A percentile compares a stretch with the other conserved stretches of the same genome.
These are phyloP conservation scores for Sebastes aleutianus DNA, from an alignment of 2,797 vertebrate species.

Conservation along the genomic window DNA sequence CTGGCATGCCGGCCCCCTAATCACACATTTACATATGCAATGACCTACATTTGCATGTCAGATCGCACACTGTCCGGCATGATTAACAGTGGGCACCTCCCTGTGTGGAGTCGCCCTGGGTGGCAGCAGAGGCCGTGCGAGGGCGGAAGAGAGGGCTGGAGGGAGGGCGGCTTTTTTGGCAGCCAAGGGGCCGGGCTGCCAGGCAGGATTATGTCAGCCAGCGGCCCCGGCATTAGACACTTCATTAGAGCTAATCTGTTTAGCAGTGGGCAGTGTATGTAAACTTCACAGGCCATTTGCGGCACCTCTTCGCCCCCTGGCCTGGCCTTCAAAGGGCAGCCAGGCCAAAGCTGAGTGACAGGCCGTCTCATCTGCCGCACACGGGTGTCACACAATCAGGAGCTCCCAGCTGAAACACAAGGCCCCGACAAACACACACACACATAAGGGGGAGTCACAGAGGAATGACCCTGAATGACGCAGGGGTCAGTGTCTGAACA, in stretches of 20 bases:
- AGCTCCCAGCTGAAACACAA: slow-evolving; percentile 73
- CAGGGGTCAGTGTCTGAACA: slow-evolving; percentile 68
- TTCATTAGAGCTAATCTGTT: slow-evolving; percentile 99
- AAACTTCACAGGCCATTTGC: slow-evolving; percentile 99
- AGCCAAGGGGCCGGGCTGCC: slow-evolving; percentile 98
- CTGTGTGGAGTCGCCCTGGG: slow-evolving; percentile 87
- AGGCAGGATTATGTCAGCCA: slow-evolving; percentile 96
- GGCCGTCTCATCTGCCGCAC: slow-evolving; percentile 91
- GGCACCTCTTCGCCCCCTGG: slow-evolving; percentile 91
- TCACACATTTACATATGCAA: slow-evolving; percentile 99
- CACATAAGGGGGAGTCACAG: slow-evolving; percentile 50
- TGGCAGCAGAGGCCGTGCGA: slow-evolving; percentile 91
- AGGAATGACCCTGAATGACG: slow-evolving; percentile 71
- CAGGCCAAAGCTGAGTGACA: slow-evolving; percentile 88
- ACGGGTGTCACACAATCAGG: slow-evolving; percentile 88
- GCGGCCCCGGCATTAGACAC: slow-evolving; percentile 96
- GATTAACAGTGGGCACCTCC: slow-evolving; percentile 96
- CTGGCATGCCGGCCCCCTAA: slow-evolving; percentile 98
- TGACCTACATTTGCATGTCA: slow-evolving; percentile 99
- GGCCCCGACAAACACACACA: slow-evolving; percentile 52
- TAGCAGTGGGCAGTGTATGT: slow-evolving; percentile 99
- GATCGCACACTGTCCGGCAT: slow-evolving; percentile 96
- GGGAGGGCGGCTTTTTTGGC: slow-evolving; percentile 92
- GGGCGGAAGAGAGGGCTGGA: slow-evolving; percentile 88
- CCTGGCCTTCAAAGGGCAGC: slow-evolving; percentile 94